Evolutionary conservation across 1,140 invertebrate species (phyloP).

Genomic region (Odontomachus brunneus): DNA sequence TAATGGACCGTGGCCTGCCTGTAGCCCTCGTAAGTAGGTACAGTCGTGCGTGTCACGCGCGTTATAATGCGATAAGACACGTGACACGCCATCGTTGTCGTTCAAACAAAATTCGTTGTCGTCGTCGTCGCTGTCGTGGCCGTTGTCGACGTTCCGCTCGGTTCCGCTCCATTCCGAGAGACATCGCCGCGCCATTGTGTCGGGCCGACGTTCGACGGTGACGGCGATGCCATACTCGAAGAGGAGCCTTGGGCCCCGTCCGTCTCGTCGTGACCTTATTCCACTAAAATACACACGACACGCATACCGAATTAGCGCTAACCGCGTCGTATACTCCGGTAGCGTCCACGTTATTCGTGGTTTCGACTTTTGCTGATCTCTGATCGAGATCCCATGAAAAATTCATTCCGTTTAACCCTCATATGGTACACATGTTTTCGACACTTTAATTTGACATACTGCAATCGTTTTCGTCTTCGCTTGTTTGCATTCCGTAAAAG

Average conservation of each 20-base stretch:
- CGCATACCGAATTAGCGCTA: slow-evolving; percentile 77
- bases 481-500: too few relatives aligned
- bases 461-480: too few relatives aligned
- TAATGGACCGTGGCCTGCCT: slow-evolving; percentile 56
- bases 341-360: background rate
- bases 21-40: slow-evolving; percentile 54
- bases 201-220: slow-evolving; percentile 59
- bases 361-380: slow-evolving; percentile 5
- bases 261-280: slow-evolving; percentile 81
- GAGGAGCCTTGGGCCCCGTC: slow-evolving; percentile 69
- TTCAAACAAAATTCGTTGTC: slow-evolving; percentile 68
- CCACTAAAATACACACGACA: slow-evolving; percentile 79
- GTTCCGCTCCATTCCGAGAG: slow-evolving; percentile 69
- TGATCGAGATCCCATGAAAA: too few relatives aligned
- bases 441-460: too few relatives aligned
- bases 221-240: slow-evolving; percentile 73
- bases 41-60: slow-evolving; percentile 77
- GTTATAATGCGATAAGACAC: slow-evolving; percentile 82
- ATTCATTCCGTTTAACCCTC: too few relatives aligned
- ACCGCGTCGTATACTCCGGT: slow-evolving; percentile 30
- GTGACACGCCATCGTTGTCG: slow-evolving; percentile 72
- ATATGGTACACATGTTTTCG: too few relatives aligned
- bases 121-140: slow-evolving; percentile 58
- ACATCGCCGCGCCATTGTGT: slow-evolving; percentile 76
- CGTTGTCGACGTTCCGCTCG: slow-evolving; percentile 62